Evolutionary conservation across 2,113 vertebrate genomes (phyloP), one percentile per base, ranked within the genome.

Genomic region (Desmodus rotundus): DNA sequence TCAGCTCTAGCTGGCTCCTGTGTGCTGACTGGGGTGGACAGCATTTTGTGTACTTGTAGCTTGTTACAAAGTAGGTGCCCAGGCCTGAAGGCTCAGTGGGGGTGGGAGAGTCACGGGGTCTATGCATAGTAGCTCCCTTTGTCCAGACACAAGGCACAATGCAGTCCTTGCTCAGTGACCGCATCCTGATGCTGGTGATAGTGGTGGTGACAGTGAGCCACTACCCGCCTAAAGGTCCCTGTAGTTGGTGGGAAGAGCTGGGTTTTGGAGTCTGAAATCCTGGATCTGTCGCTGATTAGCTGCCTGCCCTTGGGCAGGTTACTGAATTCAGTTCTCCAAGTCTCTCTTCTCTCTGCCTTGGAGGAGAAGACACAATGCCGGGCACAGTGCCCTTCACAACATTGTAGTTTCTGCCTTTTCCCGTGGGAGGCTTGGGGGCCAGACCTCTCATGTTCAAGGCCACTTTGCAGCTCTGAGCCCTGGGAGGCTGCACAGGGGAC

Each of bases 61-160:
- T 72, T 96, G 33, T 94, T 78, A 83, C 52, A 52, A 77, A 95
- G 80, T n/a, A 67, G 65, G n/a, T 82, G 68, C 83, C 56, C 36
- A 20, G 26, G 89, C 47, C 92, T 41, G 68, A 33, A 52, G 74
- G 80, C 87, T 89, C 31, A 10, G 7, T 0, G 36, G 38, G 61
- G 41, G 12, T 11, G 50, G 86, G 26, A 36, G 47, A 70, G 63
- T 58, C 26, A 0, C 17, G 7, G n/a, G 41, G 15, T 36, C 78
- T 91, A 28, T 19, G n/a, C 87, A 97, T 1, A 97, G 95, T 74
- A 50, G 78, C 78, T 80, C 38, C 83, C 83, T 97, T 96, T 94
- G 96, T 96, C 43, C 33, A 13, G 43, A 81, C 81, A 89, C 63
- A 88, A 65, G 93, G 89, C 77, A 87, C 50, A 91, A 45, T 33